A percentile compares a stretch with the other conserved stretches of the same genome.
phyloP scores from a whole-genome alignment of 2,113 vertebrate genomes.

The Barnardius zonarius region DNA sequence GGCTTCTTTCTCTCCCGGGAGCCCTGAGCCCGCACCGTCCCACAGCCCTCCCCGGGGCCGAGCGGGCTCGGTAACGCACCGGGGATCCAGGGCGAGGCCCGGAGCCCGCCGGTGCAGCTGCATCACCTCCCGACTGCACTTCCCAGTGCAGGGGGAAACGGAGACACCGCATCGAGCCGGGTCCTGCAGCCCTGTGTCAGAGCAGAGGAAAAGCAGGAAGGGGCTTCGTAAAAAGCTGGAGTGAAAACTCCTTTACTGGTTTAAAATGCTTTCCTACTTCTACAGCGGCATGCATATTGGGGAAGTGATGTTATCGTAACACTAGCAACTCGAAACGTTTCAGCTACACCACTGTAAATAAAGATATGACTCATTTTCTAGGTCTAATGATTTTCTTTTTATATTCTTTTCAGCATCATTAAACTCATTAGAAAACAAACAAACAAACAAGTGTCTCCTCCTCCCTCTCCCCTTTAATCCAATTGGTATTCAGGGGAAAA shows the following conservation, averaged over 20 bases:
- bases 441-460: background rate
- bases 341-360: background rate
- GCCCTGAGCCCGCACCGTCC: background rate
- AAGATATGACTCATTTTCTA: background rate
- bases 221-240: background rate
- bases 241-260: background rate
- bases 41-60: background rate
- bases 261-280: background rate
- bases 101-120: background rate
- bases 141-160: rapidly evolving
- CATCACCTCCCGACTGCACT: background rate
- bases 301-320: background rate
- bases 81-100: background rate
- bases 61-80: background rate
- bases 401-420: background rate
- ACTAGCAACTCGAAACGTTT: background rate
- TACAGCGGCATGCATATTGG: background rate
- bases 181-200: rapidly evolving
- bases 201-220: background rate
- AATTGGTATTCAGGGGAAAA: background rate
- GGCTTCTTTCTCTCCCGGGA: background rate
- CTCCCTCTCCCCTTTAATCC: background rate
- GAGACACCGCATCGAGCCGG: rapidly evolving
- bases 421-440: background rate
- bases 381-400: background rate